Evolutionary conservation across 2,797 vertebrate species (phyloP), one percentile per base, ranked within the genome.

Genomic region (Chromis chromis): DNA sequence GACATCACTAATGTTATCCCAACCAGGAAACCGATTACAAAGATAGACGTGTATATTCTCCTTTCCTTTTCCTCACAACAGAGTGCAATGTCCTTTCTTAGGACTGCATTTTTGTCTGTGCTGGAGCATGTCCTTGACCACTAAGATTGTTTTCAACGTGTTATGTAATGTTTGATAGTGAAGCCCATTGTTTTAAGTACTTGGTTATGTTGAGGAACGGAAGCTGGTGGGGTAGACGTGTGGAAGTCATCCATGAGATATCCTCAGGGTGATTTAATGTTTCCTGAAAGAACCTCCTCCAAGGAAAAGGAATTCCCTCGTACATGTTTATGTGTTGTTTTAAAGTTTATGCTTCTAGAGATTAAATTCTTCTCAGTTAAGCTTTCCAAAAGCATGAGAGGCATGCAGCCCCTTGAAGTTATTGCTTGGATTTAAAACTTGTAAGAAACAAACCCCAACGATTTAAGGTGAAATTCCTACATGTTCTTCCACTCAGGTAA

Each of bases 181-280:
- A 70, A 48, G 48, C 6, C 62, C 79, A 84, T 89, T 90, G 83
- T 89, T 88, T 58, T 1, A 40, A 70, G 63, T 61, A 10, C 59
- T 61, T 33, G 53, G 64, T 50, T 53, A 36, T 73, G 76, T 74
- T 55, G 21, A 79, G 56, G 52, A 85, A 54, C 80, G 80, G 84
- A 86, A 90, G 71, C 61, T 27, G 1, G 25, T 33, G 59, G 19
- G 58, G 46, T 50, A 59, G 58, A 55, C 17, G 1, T 2, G 17
- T 44, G 79, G 65, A 82, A 81, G 80, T 84, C 64, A 54, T n/a
- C n/a, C n/a, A n/a, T n/a, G n/a, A n/a, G n/a, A n/a, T n/a, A n/a
- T n/a, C n/a, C n/a, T n/a, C n/a, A n/a, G n/a, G n/a, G n/a, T n/a
- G n/a, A n/a, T n/a, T n/a, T n/a, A n/a, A n/a, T 39, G 57, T 70